Conservation (phyloP, 2,113 vertebrate species). For the Laticauda laticaudata region DNA sequence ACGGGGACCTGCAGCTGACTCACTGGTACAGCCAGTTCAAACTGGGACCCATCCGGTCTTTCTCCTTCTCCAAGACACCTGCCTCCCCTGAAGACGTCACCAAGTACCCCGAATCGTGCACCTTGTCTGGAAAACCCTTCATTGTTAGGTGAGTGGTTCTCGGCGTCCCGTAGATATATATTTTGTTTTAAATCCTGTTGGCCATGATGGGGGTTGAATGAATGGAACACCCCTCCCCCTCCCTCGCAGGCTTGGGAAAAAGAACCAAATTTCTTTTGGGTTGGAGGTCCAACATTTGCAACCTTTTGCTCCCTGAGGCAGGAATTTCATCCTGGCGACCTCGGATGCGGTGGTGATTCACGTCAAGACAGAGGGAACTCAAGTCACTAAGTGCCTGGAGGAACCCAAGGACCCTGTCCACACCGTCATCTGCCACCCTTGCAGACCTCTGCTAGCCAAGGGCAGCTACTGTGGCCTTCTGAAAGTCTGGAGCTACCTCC, state of each 20-base stretch:
- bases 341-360: constrained; percentile 74
- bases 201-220: background rate
- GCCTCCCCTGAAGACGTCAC: background rate
- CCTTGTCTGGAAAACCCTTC: constrained; percentile 58
- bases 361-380: constrained; percentile 67
- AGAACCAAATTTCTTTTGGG: no score
- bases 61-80: constrained; percentile 80
- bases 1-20: constrained; percentile 70
- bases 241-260: no score
- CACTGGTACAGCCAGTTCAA: constrained; percentile 71
- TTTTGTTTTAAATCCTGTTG: background rate
- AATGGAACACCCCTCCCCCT: background rate
- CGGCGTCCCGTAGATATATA: background rate
- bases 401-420: constrained; percentile 73
- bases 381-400: constrained; percentile 68
- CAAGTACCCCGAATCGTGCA: constrained; percentile 52
- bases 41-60: constrained; percentile 75
- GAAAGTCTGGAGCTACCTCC: constrained; percentile 82
- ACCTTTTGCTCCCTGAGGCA: constrained; percentile 60
- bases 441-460: constrained; percentile 69
- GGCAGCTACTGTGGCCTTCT: constrained; percentile 81
- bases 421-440: constrained; percentile 85
- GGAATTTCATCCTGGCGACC: constrained; percentile 87
- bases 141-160: constrained; percentile 69
- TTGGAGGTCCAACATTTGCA: background rate